Evolutionary conservation across 92 coral and sea anemone species (phyloP), one percentile per base, ranked within the genome.

Genomic region (Montipora capitata): DNA sequence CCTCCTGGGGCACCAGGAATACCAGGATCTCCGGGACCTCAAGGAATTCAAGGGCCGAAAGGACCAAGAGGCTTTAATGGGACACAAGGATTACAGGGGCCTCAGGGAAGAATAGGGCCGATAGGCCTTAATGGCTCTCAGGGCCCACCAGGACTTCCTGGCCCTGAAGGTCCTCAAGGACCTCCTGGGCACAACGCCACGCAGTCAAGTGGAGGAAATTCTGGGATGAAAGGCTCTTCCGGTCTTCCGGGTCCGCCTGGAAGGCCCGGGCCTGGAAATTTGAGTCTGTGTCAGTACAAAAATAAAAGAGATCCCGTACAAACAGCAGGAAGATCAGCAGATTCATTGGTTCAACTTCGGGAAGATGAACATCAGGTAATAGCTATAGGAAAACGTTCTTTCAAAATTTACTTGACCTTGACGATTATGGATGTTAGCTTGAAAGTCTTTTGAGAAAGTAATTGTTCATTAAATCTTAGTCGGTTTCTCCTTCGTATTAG

Each of bases 231-330:
- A 58, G 96, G 96, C 42, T 82, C 90, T n/a, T 16, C 75, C 9
- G 75, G 75, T 7, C 77, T 52, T 51, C 94, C 84, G 41, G 98
- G 98, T 10, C 76, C 67, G 52, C 94, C 84, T 15, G 98, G 98
- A 11, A 72, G 79, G n/a, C 88, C 83, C 15, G 98, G 98, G 10
- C 74, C 95, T 8, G 96, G 94, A 17, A 92, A 94, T 84, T 69
- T 94, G 74, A 83, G 92, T 10, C 87, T 56, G 0, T 94, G 96
- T 73, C 75, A 89, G 71, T 88, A 93, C 89, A 80, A 72, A 39
- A 59, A 85, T 38, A 68, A 64, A 35, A 20, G 40, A 15, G 94
- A 93, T 40, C 78, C 85, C 17, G 70, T 86, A 13, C 98, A 95
- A 52, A 86, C 98, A 9, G 84, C 94, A n/a, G 98, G 98, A 20